These are phyloP conservation scores for Cryptotermes secundus DNA, from an alignment of 1,140 invertebrate species.

Conservation along the genomic window DNA sequence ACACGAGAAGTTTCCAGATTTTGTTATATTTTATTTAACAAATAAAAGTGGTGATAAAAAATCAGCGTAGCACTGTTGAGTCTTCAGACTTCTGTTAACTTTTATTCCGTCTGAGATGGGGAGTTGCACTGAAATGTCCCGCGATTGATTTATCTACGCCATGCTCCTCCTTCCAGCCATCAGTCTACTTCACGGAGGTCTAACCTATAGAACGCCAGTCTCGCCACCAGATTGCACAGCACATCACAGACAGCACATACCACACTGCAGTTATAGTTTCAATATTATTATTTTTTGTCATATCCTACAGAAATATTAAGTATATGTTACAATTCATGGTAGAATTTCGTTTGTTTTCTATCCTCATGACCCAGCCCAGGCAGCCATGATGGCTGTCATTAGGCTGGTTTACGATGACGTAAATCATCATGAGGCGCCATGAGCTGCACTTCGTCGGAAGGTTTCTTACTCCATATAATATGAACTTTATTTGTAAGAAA, in stretches of 20 bases:
- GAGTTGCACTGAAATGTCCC: neutral
- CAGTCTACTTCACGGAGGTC: neutral
- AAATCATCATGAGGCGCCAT: slow-evolving; percentile 24
- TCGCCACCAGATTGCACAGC: neutral
- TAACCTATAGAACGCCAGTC: neutral
- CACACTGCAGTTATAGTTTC: neutral
- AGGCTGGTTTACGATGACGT: slow-evolving; percentile 23
- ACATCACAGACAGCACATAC: neutral
- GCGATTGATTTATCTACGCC: neutral
- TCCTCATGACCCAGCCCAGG: neutral
- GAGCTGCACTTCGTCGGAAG: neutral
- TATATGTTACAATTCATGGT: too few species aligned
- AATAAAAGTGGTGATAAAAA: too few species aligned
- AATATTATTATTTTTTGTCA: too few species aligned
- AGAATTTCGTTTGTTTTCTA: slow-evolving; percentile 13
- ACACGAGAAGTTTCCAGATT: too few species aligned
- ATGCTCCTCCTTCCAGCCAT: slow-evolving; percentile 12
- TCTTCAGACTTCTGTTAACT: neutral
- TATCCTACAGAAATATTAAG: neutral
- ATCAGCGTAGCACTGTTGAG: too few species aligned
- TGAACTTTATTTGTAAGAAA: neutral
- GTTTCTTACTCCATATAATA: neutral
- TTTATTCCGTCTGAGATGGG: neutral
- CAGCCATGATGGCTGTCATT: slow-evolving; percentile 28
- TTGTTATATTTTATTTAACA: too few species aligned